Evolutionary conservation across 2,797 vertebrate genomes (phyloP).

Genomic region (Poeciliopsis turneri): DNA sequence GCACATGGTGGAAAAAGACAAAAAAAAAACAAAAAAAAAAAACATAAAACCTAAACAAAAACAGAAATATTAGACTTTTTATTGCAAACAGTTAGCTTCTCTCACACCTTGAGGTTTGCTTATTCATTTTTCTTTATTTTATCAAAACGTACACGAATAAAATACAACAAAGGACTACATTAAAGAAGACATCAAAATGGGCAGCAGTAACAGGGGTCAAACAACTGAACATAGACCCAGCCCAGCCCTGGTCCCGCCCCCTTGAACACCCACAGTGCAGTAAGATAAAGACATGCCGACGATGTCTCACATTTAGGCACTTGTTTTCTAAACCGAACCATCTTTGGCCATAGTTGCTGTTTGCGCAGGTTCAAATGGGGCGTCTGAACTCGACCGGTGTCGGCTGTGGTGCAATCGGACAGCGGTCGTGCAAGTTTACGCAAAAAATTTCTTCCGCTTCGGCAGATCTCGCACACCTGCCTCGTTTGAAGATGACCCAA

Average conservation of each 20-base stretch:
- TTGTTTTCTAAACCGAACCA: slow-evolving; percentile 80
- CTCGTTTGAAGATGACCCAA: slow-evolving; percentile 64
- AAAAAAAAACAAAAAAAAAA: background rate
- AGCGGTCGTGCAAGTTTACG: slow-evolving; percentile 9
- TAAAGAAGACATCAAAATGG: slow-evolving; percentile 79
- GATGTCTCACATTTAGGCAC: slow-evolving; percentile 83
- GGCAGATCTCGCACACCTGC: slow-evolving; percentile 16
- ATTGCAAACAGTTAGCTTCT: slow-evolving; percentile 26
- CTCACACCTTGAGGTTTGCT: slow-evolving; percentile 31
- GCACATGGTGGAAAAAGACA: slow-evolving; percentile 5
- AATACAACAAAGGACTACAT: slow-evolving; percentile 79
- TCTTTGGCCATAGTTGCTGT: slow-evolving; percentile 82
- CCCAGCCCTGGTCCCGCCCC: slow-evolving; percentile 61
- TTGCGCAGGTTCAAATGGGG: slow-evolving; percentile 53
- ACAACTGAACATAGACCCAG: slow-evolving; percentile 67
- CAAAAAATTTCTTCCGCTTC: slow-evolving; percentile 15
- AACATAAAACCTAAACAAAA: background rate
- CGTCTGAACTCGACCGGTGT: slow-evolving; percentile 35
- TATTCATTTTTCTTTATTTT: slow-evolving; percentile 69
- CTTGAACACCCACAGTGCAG: slow-evolving; percentile 70
- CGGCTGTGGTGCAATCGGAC: slow-evolving; percentile 27
- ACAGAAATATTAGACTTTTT: background rate
- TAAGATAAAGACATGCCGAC: slow-evolving; percentile 75
- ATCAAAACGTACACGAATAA: slow-evolving; percentile 77
- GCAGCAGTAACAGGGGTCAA: slow-evolving; percentile 77